Percentiles rank a stretch among this genome's conserved stretches.
Evolutionary conservation across 2,888 invertebrate species (phyloP).

Genomic region (Dasypolia templi): DNA sequence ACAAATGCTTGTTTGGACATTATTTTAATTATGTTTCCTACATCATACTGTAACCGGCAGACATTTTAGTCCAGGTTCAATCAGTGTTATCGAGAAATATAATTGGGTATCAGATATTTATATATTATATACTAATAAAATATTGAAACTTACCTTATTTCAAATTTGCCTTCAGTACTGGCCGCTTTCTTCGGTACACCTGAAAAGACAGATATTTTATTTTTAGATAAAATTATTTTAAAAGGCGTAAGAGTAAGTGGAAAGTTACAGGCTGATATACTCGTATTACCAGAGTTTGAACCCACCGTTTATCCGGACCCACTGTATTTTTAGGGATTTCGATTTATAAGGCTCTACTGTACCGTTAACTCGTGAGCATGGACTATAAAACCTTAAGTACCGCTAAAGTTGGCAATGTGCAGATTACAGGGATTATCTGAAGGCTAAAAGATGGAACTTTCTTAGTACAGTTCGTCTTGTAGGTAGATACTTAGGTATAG

Average conservation of each 20-base stretch:
- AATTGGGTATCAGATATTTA: no score
- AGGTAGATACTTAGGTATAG: neutral
- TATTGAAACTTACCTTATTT: conserved; percentile 46
- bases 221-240: neutral
- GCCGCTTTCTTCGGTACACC: conserved; percentile 24
- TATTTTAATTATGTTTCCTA: no score
- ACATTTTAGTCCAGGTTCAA: no score
- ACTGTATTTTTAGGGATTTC: neutral
- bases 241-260: neutral
- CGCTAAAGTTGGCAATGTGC: neutral
- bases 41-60: no score
- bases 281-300: neutral
- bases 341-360: neutral
- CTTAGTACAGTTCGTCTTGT: neutral
- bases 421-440: conserved; percentile 11
- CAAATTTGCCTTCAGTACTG: conserved; percentile 5
- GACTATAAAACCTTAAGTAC: conserved; percentile 22
- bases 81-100: no score
- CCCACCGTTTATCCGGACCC: neutral
- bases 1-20: no score
- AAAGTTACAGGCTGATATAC: neutral
- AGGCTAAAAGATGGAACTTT: neutral
- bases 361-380: conserved; percentile 3
- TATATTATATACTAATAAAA: no score
- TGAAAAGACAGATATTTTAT: conserved; percentile 41